These are phyloP conservation scores for Antrozous pallidus DNA, from an alignment of 2,797 vertebrate species.

Conservation along the genomic window DNA sequence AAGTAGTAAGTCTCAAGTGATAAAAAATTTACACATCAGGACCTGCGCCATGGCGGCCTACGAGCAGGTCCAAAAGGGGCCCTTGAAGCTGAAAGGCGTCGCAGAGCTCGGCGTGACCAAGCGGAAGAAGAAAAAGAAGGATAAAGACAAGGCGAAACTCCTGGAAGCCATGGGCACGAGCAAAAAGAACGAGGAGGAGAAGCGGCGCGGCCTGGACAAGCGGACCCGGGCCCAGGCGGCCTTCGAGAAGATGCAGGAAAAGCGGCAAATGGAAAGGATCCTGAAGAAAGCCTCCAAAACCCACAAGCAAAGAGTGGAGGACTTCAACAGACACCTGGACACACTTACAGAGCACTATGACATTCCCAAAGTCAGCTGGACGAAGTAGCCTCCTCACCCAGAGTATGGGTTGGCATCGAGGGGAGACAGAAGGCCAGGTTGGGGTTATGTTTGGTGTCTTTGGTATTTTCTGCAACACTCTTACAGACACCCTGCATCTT, in stretches of 20 bases:
- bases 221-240: slow-evolving; percentile 94
- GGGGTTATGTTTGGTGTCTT: no score
- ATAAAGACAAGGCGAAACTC: slow-evolving; percentile 88
- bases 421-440: no score
- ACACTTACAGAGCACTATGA: no score
- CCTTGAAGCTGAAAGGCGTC: slow-evolving; percentile 80
- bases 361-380: no score
- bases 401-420: no score
- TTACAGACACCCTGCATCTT: no score
- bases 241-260: slow-evolving; percentile 97
- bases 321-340: no score
- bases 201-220: slow-evolving; percentile 90
- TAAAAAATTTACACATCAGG: not conserved
- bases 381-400: no score
- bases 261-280: slow-evolving; percentile 83
- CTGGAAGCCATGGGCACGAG: slow-evolving; percentile 88
- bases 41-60: slow-evolving; percentile 78
- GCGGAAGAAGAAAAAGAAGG: slow-evolving; percentile 94
- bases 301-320: no score
- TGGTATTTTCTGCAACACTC: no score
- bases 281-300: no score
- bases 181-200: slow-evolving; percentile 87
- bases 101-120: slow-evolving; percentile 70
- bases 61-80: slow-evolving; percentile 76
- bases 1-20: not conserved